Evolutionary conservation across 2,888 invertebrate genomes (phyloP).

Genomic region (Caenorhabditis panamensis): DNA sequence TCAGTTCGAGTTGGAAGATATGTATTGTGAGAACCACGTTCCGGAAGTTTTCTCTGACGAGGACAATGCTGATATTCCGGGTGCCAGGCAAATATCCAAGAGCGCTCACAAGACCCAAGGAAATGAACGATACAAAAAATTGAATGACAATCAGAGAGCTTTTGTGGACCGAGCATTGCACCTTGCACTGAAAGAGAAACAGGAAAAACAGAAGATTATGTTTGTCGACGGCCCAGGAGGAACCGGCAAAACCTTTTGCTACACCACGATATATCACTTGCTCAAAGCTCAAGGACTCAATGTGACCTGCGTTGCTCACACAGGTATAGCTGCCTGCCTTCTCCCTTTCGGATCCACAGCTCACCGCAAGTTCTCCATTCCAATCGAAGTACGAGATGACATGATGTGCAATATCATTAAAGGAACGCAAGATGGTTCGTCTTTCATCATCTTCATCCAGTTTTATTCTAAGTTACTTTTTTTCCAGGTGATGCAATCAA

Average conservation of each 20-base stretch:
- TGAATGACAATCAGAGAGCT: background rate
- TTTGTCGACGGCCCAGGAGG: constrained; percentile 51
- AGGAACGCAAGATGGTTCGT: background rate
- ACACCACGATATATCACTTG: constrained; percentile 28
- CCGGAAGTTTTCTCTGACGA: background rate
- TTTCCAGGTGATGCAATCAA: background rate
- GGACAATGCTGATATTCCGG: background rate
- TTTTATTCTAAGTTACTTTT: too few species aligned
- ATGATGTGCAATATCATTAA: background rate
- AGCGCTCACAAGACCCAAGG: background rate
- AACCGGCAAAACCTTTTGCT: constrained; percentile 50
- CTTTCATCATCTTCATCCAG: too few species aligned
- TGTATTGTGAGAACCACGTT: background rate
- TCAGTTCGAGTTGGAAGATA: background rate
- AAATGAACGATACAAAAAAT: background rate
- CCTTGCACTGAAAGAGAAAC: too few species aligned
- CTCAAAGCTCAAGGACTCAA: constrained; percentile 8
- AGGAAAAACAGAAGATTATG: too few species aligned
- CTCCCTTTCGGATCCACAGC: constrained; percentile 19
- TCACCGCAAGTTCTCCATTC: constrained; percentile 23
- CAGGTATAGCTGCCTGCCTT: constrained; percentile 23
- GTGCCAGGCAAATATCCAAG: too few species aligned
- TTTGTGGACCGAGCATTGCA: constrained; percentile 12
- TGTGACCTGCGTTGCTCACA: constrained; percentile 32
- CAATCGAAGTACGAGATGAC: constrained; percentile 4